These are phyloP conservation scores for Paramuricea clavata DNA, from an alignment of 92 coral and sea anemone genomes.

Conservation along the genomic window DNA sequence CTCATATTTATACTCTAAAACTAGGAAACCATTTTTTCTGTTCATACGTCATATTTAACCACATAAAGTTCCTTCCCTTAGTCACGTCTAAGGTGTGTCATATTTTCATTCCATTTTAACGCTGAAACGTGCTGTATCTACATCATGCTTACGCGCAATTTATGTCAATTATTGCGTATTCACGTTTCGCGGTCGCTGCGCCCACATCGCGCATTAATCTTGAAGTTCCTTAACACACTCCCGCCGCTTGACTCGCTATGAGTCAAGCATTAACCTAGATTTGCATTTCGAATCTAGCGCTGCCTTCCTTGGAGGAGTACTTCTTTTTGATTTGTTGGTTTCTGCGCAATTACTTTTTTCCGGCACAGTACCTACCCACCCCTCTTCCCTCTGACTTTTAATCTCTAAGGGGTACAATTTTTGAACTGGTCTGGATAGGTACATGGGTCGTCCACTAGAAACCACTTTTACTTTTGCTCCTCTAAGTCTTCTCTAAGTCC, in stretches of 20 bases:
- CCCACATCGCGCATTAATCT: neutral
- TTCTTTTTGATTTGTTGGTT: neutral
- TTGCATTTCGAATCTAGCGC: neutral
- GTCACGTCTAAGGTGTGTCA: neutral
- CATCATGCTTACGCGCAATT: neutral
- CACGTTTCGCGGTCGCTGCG: neutral
- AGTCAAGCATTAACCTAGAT: neutral
- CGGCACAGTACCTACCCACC: neutral
- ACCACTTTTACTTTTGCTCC: neutral
- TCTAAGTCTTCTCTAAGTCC: slow-evolving; percentile 20
- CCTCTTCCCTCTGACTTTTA: neutral
- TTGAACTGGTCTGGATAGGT: neutral
- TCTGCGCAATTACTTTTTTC: neutral
- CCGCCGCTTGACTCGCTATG: neutral
- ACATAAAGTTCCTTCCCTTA: neutral
- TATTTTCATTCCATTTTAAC: too few relatives aligned
- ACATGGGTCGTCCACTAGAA: neutral
- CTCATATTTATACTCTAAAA: too few relatives aligned
- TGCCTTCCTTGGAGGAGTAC: neutral
- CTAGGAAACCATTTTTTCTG: neutral
- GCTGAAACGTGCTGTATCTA: neutral
- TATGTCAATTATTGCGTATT: too few relatives aligned
- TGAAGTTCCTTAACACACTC: neutral
- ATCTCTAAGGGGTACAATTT: slow-evolving; percentile 12
- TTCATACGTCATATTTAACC: neutral